These are phyloP conservation scores for Aleiodes sp. DNA, from an alignment of 1,140 invertebrate species.

Conservation along the genomic window DNA sequence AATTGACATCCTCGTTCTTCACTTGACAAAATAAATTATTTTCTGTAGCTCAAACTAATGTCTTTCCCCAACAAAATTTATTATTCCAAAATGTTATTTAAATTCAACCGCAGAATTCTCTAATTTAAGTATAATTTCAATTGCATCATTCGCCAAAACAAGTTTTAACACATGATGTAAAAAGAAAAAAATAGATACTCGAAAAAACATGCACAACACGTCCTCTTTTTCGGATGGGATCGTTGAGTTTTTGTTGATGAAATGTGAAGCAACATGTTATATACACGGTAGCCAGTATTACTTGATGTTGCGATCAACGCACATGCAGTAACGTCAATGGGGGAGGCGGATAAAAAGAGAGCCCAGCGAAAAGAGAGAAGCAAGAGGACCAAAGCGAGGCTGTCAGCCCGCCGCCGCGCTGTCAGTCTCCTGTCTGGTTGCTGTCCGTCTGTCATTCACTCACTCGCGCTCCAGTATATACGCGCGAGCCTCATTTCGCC, in stretches of 20 bases:
- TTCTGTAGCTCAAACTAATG: no score
- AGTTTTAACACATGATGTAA: no score
- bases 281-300: slow-evolving; percentile 8
- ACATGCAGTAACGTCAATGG: background rate
- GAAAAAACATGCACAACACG: no score
- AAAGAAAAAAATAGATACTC: no score
- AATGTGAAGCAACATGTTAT: slow-evolving; percentile 1
- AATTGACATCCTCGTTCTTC: no score
- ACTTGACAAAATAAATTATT: no score
- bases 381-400: slow-evolving; percentile 43
- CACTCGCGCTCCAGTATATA: background rate
- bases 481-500: slow-evolving; percentile 6
- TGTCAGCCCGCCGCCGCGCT: slow-evolving; percentile 59
- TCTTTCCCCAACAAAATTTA: no score
- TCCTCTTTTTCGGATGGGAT: slow-evolving; percentile 18
- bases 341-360: slow-evolving; percentile 7
- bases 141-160: no score
- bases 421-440: slow-evolving; percentile 63
- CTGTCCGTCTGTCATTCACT: slow-evolving; percentile 49
- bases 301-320: slow-evolving; percentile 24
- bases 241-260: slow-evolving; percentile 15
- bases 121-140: no score
- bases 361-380: background rate
- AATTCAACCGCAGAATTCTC: no score
- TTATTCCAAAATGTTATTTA: no score